Base-by-base conservation (phyloP, 2,888 invertebrate genomes). In the Chloromyia formosa region DNA sequence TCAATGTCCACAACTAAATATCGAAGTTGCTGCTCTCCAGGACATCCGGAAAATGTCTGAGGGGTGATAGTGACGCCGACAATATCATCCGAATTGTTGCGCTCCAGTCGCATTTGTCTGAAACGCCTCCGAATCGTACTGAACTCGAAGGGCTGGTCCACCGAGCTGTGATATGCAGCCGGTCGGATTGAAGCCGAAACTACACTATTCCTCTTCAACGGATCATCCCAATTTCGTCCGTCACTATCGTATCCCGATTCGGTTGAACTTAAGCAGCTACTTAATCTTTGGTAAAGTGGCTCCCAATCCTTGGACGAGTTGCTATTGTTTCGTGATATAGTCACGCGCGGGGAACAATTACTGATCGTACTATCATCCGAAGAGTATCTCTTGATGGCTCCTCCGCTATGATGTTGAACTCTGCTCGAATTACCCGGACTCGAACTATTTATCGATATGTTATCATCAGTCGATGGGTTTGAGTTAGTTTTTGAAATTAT, bases 211-310 rank as follows among this genome's bases (percentile, higher is more conserved):
- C 81, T 86, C 79, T 87, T 86, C 79, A 86, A 83, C 80, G 87
- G 87, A 80, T 88, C 88, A 78, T 88, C 88, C 71, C 87, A 87
- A 53, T 87, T 88, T 77, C 88, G 88, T 71, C 92, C 91, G 82
- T 93, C 93, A 83, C 93, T 93, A 82, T 93, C 93, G 82, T 94
- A 94, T 56, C 93, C 93, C 66, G 93, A 93, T 85, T 94, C 93
- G 83, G 93, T 93, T 61, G 93, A 93, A 84, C 93, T 93, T 68
- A 93, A 90, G 84, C 93, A 93, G 85, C 91, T 92, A 83, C 89
- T 90, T 80, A 90, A 85, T 79, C 90, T 88, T 85, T 90, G 89
- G 81, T 88, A 86, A 85, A 89, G 88, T 81, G 88, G 84, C 80
- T 89, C 86, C 85, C 89, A 89, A 79, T 86, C 86, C 84, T 88